Evolutionary conservation across 2,888 invertebrate species (phyloP).

Genomic region (Yponomeuta cagnagella): DNA sequence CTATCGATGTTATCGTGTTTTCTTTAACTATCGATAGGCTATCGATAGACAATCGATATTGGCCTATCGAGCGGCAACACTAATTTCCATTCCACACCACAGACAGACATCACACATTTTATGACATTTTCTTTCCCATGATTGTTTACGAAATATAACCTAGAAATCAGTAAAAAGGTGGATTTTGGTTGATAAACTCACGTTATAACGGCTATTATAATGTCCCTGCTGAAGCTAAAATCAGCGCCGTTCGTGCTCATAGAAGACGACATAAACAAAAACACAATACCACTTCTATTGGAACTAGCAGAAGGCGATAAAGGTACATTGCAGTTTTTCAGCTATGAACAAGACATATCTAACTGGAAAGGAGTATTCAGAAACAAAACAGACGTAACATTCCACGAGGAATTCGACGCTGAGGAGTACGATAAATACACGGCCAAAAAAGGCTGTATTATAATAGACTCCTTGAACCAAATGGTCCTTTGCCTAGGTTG

Average conservation of each 20-base stretch:
- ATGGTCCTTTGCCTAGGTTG: slow-evolving; percentile 55
- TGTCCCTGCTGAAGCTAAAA: slow-evolving; percentile 54
- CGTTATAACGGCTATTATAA: slow-evolving; percentile 21
- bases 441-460: slow-evolving; percentile 37
- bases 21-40: too few species aligned
- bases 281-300: slow-evolving; percentile 47
- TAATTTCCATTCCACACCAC: too few species aligned
- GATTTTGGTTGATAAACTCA: too few species aligned
- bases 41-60: too few species aligned
- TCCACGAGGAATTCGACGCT: slow-evolving; percentile 35
- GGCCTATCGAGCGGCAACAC: too few species aligned
- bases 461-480: slow-evolving; percentile 64
- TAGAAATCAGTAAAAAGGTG: too few species aligned
- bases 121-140: too few species aligned
- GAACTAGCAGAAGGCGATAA: slow-evolving; percentile 41
- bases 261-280: slow-evolving; percentile 55
- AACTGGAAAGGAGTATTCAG: slow-evolving; percentile 49
- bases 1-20: too few species aligned
- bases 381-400: slow-evolving; percentile 32
- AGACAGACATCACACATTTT: too few species aligned
- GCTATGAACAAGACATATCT: slow-evolving; percentile 49
- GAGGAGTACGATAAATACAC: slow-evolving; percentile 31
- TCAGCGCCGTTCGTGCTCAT: slow-evolving; percentile 49
- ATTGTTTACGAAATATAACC: too few species aligned
- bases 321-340: slow-evolving; percentile 39